Base-by-base conservation (phyloP, 2,113 vertebrate species). In the Crypturellus undulatus region DNA sequence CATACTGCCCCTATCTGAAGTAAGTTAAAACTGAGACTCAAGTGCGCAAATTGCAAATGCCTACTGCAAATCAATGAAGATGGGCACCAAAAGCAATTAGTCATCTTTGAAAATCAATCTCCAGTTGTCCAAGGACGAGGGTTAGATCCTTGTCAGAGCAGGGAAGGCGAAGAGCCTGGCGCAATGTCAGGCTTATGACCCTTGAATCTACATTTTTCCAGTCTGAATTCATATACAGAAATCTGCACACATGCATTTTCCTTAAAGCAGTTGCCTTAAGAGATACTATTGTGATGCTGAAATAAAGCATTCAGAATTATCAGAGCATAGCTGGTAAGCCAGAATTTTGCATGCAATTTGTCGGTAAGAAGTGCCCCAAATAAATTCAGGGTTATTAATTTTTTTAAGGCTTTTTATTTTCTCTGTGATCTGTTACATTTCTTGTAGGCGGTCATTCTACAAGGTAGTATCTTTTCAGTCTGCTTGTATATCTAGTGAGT, bases 91-190 rank as follows among this genome's bases (percentile, higher is more conserved):
- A 92, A 94, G 92, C 92, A 89, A 94, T 92, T 95, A 91, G 49
- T 70, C 63, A 79, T 70, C 91, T 95, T 89, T 89, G 80, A 95
- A 47, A 94, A 92, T 96, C 87, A 81, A 84, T 94, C 64, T 38
- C 8, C 59, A 4, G 34, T 90, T 92, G 89, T 87, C 73, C 92
- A 91, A 95, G 89, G 91, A 90, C 42, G n/a, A 52, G 70, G 70
- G 82, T 96, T 64, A 94, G 78, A 68, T 84, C 78, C 81, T 84
- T 92, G 83, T 88, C 72, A 79, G 67, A 90, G 47, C 80, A 76
- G 34, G 93, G 82, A 58, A 49, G 84, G 69, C 62, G 22, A 94
- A 84, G 47, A 49, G 87, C 40, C 67, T 90, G 86, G 83, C 70
- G 34, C 15, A 28, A 24, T 34, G 34, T 84, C 75, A 89, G 60